A percentile compares a stretch with the other conserved stretches of the same genome.
These are phyloP conservation scores for Catocala nupta DNA, from an alignment of 2,888 invertebrate species.

Conservation along the genomic window DNA sequence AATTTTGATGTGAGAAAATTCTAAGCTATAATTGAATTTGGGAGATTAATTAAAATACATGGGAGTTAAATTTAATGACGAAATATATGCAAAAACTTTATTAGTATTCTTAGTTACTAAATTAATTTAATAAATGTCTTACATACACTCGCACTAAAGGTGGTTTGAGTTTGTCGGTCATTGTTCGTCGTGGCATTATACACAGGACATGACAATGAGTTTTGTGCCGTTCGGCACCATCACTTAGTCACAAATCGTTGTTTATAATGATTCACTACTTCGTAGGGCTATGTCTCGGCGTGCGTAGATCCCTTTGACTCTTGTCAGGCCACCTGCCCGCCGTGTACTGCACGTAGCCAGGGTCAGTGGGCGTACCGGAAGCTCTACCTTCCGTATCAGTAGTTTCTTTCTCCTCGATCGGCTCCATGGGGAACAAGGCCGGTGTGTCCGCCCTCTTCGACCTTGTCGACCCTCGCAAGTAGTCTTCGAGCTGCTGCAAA, in stretches of 20 bases:
- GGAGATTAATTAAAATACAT: conserved; percentile 61
- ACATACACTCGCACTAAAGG: conserved; percentile 54
- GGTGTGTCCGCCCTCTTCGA: conserved; percentile 76
- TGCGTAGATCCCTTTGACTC: conserved; percentile 77
- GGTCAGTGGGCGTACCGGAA: conserved; percentile 90
- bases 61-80: conserved; percentile 48
- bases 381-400: conserved; percentile 77
- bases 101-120: conserved; percentile 59
- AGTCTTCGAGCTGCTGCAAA: conserved; percentile 83
- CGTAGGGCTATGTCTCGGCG: conserved; percentile 87
- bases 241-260: conserved; percentile 40
- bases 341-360: conserved; percentile 91
- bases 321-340: conserved; percentile 90
- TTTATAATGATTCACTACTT: conserved; percentile 50
- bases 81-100: conserved; percentile 61
- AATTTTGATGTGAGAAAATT: conserved; percentile 62
- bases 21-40: conserved; percentile 56
- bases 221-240: conserved; percentile 39
- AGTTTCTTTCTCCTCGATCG: conserved; percentile 79
- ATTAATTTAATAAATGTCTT: conserved; percentile 57
- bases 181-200: conserved; percentile 48
- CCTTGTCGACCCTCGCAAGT: conserved; percentile 73
- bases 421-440: conserved; percentile 85
- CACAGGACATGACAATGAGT: conserved; percentile 45
- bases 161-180: conserved; percentile 61